Conservation (phyloP, 2,113 vertebrate species). For the Panthera leo region DNA sequence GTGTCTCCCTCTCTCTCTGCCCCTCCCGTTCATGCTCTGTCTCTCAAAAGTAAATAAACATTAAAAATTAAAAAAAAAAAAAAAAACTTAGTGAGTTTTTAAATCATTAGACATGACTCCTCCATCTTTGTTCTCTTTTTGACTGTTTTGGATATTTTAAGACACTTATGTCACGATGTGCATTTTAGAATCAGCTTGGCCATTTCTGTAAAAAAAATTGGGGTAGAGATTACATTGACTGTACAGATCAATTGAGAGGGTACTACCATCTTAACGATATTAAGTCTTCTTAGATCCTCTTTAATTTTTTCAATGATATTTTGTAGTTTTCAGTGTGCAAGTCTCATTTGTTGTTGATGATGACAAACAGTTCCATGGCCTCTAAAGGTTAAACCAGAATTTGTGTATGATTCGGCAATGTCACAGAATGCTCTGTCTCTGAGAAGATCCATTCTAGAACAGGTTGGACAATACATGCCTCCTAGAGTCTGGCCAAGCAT, state of each 20-base stretch:
- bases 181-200: constrained; percentile 2
- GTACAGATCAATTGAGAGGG: background rate
- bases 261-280: background rate
- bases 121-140: background rate
- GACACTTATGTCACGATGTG: background rate
- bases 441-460: background rate
- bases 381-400: background rate
- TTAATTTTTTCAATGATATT: background rate
- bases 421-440: background rate
- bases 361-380: background rate
- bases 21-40: no score
- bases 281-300: background rate
- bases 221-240: background rate
- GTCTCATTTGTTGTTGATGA: background rate
- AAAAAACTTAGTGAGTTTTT: background rate
- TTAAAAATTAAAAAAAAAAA: no score
- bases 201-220: background rate
- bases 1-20: no score
- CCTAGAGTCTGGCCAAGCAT: background rate
- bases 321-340: background rate
- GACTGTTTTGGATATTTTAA: background rate
- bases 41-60: no score
- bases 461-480: background rate
- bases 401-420: background rate
- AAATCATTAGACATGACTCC: background rate